Evolutionary conservation across 1,140 invertebrate species (phyloP).

Genomic region (Euglossa dilemma): DNA sequence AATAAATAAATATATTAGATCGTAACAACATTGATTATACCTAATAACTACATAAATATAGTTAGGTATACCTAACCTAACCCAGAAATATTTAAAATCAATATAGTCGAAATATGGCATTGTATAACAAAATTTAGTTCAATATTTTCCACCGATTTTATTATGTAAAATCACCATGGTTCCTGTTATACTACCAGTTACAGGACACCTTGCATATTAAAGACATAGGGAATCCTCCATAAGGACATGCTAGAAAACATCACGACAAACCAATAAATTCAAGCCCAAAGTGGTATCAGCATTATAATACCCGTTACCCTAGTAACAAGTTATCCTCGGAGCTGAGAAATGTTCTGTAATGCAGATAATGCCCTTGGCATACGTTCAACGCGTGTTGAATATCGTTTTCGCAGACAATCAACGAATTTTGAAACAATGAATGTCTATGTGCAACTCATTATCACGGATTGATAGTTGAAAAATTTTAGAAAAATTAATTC

Average conservation of each 20-base stretch:
- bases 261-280: constrained; percentile 15
- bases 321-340: constrained; percentile 10
- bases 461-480: not conserved
- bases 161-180: no score
- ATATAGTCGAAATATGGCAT: no score
- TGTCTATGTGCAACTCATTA: not conserved
- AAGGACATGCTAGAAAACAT: not conserved
- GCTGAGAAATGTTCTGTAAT: constrained; percentile 12
- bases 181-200: no score
- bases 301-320: constrained; percentile 18
- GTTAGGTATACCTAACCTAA: no score
- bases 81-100: no score
- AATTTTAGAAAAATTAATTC: not conserved
- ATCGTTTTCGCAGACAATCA: constrained; percentile 24
- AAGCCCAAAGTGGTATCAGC: not conserved
- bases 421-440: not conserved
- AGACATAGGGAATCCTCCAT: no score
- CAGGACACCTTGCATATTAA: no score
- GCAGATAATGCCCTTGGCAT: constrained; percentile 60
- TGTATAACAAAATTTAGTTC: no score
- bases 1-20: no score
- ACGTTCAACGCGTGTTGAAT: constrained; percentile 54
- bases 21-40: no score
- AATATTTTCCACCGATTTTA: no score
- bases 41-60: no score